These are phyloP conservation scores for Acipenser oxyrinchus DNA, from an alignment of 2,797 vertebrate genomes.

Conservation along the genomic window DNA sequence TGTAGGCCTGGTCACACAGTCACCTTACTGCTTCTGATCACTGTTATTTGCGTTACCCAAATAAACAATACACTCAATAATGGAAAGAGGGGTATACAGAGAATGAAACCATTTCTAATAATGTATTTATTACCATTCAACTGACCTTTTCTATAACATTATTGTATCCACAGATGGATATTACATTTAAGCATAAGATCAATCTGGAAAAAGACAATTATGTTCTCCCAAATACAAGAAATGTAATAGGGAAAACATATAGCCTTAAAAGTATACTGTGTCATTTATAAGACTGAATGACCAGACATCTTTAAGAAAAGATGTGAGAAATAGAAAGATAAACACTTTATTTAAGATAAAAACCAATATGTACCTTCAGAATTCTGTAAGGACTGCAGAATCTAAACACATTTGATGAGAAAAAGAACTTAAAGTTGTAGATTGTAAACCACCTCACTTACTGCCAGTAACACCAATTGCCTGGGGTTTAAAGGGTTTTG, in stretches of 20 bases:
- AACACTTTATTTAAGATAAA: constrained; percentile 37
- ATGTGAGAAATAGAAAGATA: constrained; percentile 33
- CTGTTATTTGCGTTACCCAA: background rate
- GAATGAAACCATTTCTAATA: background rate
- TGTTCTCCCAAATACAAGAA: no score
- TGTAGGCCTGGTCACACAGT: constrained; percentile 48
- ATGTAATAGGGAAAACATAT: no score
- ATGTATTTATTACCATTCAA: no score
- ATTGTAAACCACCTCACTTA: constrained; percentile 21
- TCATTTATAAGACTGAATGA: constrained; percentile 29
- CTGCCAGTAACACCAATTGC: no score
- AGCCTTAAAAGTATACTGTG: constrained; percentile 34
- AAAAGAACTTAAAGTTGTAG: constrained; percentile 41
- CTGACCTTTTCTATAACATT: no score
- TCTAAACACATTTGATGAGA: constrained; percentile 49
- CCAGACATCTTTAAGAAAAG: constrained; percentile 37
- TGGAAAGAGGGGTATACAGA: background rate
- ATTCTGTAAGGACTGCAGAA: constrained; percentile 46
- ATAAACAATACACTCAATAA: background rate
- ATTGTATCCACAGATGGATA: no score
- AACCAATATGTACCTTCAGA: constrained; percentile 54
- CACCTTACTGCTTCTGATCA: constrained; percentile 15
- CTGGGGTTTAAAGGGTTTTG: no score
- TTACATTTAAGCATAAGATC: no score
- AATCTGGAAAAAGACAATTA: no score